Percentiles rank a stretch among this genome's conserved stretches.
Evolutionary conservation across 1,140 invertebrate genomes (phyloP).

Genomic region (Halotydeus destructor): DNA sequence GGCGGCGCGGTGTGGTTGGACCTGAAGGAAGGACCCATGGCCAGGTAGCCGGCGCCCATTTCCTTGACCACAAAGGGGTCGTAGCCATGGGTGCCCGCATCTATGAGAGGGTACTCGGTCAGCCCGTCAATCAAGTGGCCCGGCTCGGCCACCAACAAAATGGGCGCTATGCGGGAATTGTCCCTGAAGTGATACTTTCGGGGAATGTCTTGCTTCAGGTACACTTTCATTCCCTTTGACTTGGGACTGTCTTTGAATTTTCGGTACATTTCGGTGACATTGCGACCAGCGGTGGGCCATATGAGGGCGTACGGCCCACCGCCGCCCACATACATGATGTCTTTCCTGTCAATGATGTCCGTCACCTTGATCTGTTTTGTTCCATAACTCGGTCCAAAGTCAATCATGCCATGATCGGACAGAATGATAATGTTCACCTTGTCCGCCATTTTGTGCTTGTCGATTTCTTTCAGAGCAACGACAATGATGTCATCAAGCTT

Average conservation of each 20-base stretch:
- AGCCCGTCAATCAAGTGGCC: slow-evolving; percentile 25
- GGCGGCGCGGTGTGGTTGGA: slow-evolving; percentile 4
- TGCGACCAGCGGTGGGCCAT: no score
- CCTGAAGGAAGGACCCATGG: slow-evolving; percentile 12
- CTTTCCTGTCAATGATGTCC: slow-evolving; percentile 11
- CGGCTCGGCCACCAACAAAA: slow-evolving; percentile 33
- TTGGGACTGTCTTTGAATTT: no score
- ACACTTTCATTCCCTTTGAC: slow-evolving; percentile 31
- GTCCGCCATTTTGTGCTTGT: slow-evolving; percentile 18
- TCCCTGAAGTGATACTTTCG: slow-evolving; percentile 39
- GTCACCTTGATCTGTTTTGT: no score
- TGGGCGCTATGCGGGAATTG: slow-evolving; percentile 33
- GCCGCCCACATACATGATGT: slow-evolving; percentile 14
- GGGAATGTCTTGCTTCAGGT: slow-evolving; percentile 33
- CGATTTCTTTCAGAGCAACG: no score
- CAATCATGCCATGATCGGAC: slow-evolving; percentile 50
- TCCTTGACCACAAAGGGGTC: slow-evolving; percentile 3
- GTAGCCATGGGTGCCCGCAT: slow-evolving; percentile 4
- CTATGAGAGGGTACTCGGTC: neutral
- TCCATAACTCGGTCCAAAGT: no score
- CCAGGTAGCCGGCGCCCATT: neutral
- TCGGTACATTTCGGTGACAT: slow-evolving; percentile 32
- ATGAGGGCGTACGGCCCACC: no score
- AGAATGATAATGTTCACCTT: slow-evolving; percentile 27
- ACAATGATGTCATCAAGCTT: slow-evolving; percentile 21